A percentile compares a stretch with the other conserved stretches of the same genome.
Conservation (phyloP, 1,140 invertebrate genomes). For the Argopecten irradians region DNA sequence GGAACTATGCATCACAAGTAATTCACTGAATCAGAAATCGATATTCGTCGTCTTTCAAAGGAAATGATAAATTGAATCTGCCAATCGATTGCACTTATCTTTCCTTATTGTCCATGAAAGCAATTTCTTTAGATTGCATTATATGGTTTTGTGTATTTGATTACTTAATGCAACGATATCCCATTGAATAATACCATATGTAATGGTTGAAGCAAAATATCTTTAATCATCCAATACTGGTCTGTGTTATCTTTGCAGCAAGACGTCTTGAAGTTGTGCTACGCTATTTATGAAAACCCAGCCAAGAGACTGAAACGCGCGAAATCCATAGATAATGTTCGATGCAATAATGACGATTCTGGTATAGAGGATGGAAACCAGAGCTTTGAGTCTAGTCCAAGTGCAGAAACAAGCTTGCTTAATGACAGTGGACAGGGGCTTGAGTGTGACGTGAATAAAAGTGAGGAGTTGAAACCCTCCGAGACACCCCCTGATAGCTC, state of each 20-base stretch:
- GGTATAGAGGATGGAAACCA: conserved; percentile 33
- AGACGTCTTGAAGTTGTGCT: conserved; percentile 47
- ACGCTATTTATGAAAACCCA: conserved; percentile 53
- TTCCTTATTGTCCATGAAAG: not conserved
- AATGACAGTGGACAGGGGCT: conserved; percentile 19
- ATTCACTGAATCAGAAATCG: not conserved
- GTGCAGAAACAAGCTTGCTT: conserved; percentile 25
- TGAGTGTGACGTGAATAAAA: conserved; percentile 30
- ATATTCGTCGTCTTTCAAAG: not conserved
- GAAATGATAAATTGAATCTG: not conserved
- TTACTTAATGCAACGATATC: not conserved
- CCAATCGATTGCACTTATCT: not conserved
- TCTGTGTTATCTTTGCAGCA: conserved; percentile 30
- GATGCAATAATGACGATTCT: conserved; percentile 29
- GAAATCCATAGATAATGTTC: conserved; percentile 23
- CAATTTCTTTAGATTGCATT: not conserved
- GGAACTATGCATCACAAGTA: not conserved
- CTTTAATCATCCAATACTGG: too few relatives aligned
- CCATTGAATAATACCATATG: not conserved
- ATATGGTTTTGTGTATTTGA: not conserved
- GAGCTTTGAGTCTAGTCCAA: conserved; percentile 24
- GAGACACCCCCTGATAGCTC: not conserved
- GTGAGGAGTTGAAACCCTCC: not conserved
- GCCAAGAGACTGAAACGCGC: conserved; percentile 38
- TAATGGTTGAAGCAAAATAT: too few relatives aligned